phyloP scores from a whole-genome alignment of 2,797 vertebrate genomes.

The Pithecia hirsuta region DNA sequence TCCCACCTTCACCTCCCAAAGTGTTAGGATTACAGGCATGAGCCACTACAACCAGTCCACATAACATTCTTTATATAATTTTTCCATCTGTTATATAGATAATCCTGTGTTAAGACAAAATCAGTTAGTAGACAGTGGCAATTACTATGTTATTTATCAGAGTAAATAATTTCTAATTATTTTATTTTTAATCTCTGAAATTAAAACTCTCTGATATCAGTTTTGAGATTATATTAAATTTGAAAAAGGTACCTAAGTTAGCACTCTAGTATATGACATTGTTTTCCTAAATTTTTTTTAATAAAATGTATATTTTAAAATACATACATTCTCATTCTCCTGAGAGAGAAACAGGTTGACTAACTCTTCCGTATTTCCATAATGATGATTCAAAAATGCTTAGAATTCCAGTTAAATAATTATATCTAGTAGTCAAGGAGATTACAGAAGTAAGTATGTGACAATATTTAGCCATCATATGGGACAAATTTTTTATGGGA shows the following conservation, averaged over 20 bases:
- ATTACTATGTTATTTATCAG: background rate
- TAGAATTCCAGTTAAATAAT: background rate
- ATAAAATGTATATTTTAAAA: too few relatives aligned
- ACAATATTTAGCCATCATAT: background rate
- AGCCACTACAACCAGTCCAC: background rate
- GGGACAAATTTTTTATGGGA: background rate
- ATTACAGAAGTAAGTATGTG: background rate
- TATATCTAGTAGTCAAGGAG: background rate
- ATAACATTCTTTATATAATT: background rate
- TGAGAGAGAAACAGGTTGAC: background rate
- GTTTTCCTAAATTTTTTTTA: background rate
- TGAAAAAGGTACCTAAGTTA: background rate
- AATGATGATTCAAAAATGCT: background rate
- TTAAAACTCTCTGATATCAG: background rate
- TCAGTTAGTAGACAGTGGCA: background rate
- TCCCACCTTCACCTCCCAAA: background rate
- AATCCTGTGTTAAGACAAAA: background rate
- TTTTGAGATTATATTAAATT: background rate
- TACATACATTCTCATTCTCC: too few relatives aligned
- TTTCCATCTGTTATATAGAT: background rate
- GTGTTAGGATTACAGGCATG: background rate
- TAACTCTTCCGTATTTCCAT: background rate
- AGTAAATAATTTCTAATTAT: background rate
- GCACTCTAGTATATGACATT: background rate
- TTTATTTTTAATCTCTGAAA: background rate